phyloP scores from a whole-genome alignment of 2,888 invertebrate genomes.

The Ligdia adustata region DNA sequence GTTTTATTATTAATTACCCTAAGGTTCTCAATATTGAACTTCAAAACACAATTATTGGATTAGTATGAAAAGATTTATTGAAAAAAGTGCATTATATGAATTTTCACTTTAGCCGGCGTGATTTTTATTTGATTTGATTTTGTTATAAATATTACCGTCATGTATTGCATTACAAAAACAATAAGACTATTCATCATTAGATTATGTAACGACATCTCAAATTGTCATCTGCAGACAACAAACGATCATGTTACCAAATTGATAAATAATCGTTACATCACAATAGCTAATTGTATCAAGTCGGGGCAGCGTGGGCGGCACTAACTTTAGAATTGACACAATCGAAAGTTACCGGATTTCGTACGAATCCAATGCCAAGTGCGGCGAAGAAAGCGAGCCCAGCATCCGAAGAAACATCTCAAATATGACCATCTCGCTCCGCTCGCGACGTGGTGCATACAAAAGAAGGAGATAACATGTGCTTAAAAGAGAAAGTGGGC shows the following conservation, averaged over 20 bases:
- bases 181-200: slow-evolving; percentile 10
- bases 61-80: no score
- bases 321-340: slow-evolving; percentile 56
- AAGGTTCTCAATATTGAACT: no score
- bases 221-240: slow-evolving; percentile 37
- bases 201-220: slow-evolving; percentile 25
- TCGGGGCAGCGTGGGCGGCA: slow-evolving; percentile 46
- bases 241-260: slow-evolving; percentile 55
- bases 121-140: no score
- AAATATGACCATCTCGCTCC: slow-evolving; percentile 68
- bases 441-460: slow-evolving; percentile 42
- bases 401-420: slow-evolving; percentile 63
- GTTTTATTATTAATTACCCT: no score
- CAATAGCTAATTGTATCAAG: slow-evolving; percentile 65
- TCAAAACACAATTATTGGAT: no score
- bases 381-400: slow-evolving; percentile 81
- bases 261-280: slow-evolving; percentile 64
- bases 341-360: slow-evolving; percentile 82
- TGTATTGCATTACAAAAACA: slow-evolving; percentile 14
- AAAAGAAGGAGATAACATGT: slow-evolving; percentile 70
- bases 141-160: background rate
- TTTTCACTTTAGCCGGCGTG: no score
- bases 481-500: slow-evolving; percentile 84
- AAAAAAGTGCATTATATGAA: no score
- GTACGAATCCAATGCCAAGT: slow-evolving; percentile 79